Evolutionary conservation across 2,888 invertebrate species (phyloP).

Genomic region (Scaptomyza caliginosa): DNA sequence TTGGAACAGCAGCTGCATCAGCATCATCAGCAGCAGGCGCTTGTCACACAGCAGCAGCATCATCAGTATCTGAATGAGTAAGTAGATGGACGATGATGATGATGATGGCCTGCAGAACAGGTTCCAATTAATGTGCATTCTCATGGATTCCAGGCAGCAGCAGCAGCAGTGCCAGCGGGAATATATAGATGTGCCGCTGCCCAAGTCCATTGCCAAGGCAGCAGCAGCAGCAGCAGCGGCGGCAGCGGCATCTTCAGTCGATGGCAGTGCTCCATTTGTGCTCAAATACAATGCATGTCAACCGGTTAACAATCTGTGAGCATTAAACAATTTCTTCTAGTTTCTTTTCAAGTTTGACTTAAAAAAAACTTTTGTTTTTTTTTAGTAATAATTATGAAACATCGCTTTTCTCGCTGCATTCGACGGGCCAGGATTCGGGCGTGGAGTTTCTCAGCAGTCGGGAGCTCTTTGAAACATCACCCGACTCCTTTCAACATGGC

Average conservation of each 20-base stretch:
- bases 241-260: conserved; percentile 44
- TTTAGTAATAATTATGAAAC: conserved; percentile 86
- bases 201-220: conserved; percentile 83
- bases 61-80: conserved; percentile 72
- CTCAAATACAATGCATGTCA: conserved; percentile 82
- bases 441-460: conserved; percentile 86
- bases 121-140: conserved; percentile 5
- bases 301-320: conserved; percentile 81
- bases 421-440: conserved; percentile 92
- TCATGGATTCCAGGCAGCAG: conserved; percentile 6
- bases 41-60: conserved; percentile 70
- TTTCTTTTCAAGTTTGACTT: too few species aligned
- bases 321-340: too few species aligned
- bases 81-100: conserved; percentile 23
- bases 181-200: conserved; percentile 84
- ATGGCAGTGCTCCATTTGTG: conserved; percentile 73
- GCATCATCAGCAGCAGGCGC: conserved; percentile 72
- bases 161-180: conserved; percentile 82
- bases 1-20: conserved; percentile 74
- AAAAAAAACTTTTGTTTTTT: not conserved
- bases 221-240: conserved; percentile 59
- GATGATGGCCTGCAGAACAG: conserved; percentile 4
- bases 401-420: conserved; percentile 91
- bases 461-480: conserved; percentile 81
- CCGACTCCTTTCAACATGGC: conserved; percentile 78